Evolutionary conservation across 1,140 invertebrate species (phyloP), one percentile per base, ranked within the genome.

Genomic region (Coboldia fuscipes): DNA sequence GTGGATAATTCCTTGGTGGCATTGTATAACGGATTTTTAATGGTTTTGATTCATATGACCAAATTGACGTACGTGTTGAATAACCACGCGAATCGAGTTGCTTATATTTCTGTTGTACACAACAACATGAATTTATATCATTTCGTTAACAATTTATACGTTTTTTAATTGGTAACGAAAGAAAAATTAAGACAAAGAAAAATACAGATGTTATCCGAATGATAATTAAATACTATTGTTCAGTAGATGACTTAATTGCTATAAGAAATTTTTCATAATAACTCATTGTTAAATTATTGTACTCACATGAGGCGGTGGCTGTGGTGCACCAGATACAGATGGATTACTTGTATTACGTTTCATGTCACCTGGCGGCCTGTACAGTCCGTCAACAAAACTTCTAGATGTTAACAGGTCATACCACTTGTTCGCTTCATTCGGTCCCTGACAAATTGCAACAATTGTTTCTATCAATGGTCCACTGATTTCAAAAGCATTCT

Each of bases 401-500:
- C 44, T 50, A 38, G 44, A 48, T 42, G 41, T 68, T 4, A 90
- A 57, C 28, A 82, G 57, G 35, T 84, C 75, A 18, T 92, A 71
- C 88, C 88, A 96, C 35, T 75, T 72, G 37, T 76, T 72, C 33
- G 81, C 80, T 43, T 90, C 84, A 34, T 78, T 74, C 44, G 67
- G 72, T 3, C 75, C 82, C 45, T 78, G 72, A 51, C 86, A 94
- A 6, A 83, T 63, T 3, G 88, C 85, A 5, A 80, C 62, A 41
- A 92, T 83, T 38, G 71, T 76, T 41, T 93, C 88, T 41, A 92
- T 89, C 65, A 89, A 74, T 13, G 80, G 74, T 33, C 85, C 84
- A 73, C 65, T 76, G 44, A 94, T 88, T 68, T 93, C 84, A 64
- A 93, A 90, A 42, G 82, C 79, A 63, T 89, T 78, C 57, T 82